Evolutionary conservation across 2,113 vertebrate species (phyloP).

Genomic region (Aldabrachelys gigantea): DNA sequence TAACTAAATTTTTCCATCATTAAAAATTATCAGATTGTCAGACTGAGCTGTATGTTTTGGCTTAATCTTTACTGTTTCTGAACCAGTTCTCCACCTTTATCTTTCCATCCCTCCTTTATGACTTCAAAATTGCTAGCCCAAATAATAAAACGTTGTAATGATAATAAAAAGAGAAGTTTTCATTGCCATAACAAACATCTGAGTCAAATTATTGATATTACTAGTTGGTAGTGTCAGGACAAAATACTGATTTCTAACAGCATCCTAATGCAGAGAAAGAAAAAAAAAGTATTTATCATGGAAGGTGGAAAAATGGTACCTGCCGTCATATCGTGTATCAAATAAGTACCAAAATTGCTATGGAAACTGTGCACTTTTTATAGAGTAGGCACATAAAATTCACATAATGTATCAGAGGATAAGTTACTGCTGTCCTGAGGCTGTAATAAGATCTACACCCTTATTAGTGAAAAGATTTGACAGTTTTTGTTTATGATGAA

Average conservation of each 20-base stretch:
- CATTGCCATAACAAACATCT: conserved; percentile 22
- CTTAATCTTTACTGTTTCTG: background rate
- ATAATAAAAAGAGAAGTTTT: conserved; percentile 14
- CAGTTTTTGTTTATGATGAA: conserved; percentile 81
- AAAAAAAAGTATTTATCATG: conserved; percentile 59
- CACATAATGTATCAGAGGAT: conserved; percentile 82
- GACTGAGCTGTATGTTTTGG: background rate
- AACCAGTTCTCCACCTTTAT: background rate
- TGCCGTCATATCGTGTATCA: conserved; percentile 74
- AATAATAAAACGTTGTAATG: conserved; percentile 14
- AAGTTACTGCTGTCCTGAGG: conserved; percentile 83
- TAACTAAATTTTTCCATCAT: accelerated
- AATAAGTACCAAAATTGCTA: conserved; percentile 78
- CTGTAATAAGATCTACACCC: conserved; percentile 80
- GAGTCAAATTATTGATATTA: conserved; percentile 60
- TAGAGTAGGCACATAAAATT: conserved; percentile 80
- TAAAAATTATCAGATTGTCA: background rate
- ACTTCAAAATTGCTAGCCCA: conserved; percentile 19
- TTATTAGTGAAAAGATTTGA: conserved; percentile 81
- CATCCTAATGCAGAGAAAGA: background rate
- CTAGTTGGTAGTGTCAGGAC: conserved; percentile 20
- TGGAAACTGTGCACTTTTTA: conserved; percentile 81
- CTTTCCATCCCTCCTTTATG: background rate
- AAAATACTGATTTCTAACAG: conserved; percentile 58
- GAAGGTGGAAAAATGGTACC: conserved; percentile 68